Evolutionary conservation across 2,797 vertebrate genomes (phyloP), one percentile per base, ranked within the genome.

Genomic region (Danio aesculapii): DNA sequence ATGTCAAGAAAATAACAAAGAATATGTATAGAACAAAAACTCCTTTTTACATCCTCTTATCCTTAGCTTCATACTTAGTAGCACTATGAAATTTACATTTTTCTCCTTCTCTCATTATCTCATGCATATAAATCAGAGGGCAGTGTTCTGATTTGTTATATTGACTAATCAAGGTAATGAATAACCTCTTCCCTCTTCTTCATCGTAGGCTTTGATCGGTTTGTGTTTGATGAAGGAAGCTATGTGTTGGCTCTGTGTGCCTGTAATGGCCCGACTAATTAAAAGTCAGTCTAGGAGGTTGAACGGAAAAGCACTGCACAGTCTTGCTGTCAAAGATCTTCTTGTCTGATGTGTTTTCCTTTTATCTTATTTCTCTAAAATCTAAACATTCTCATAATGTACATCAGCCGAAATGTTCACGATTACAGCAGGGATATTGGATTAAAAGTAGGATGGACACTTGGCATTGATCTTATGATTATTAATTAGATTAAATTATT

Each of bases 111-210:
- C 59, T 69, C 11, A 43, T 72, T 80, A 14, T 50, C 14, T 52
- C 46, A 43, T 73, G 75, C 59, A 79, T 75, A 80, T 80, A 53
- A 46, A 81, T 82, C 73, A 66, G 62, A 80, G 44, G 30, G 5
- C 63, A 47, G 43, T 21, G 49, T 79, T 76, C 57, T 75, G 67
- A 82, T 84, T 62, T 58, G 58, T 44, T 80, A 80, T 58, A 85
- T 85, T 84, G 76, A 74, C 52, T 82, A 71, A 85, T 81, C 73
- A 82, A 81, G 62, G 64, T 81, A 82, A 67, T 78, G 53, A 71
- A 82, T 80, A 79, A 82, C 63, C 76, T 64, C 69, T 80, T 80
- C 53, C 75, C 6, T 66, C n/a, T 77, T 79, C 62, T 66, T 58
- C 57, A 44, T 74, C 52, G 57, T 61, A 52, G 11, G 49, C 78